Percentiles rank a stretch among this genome's conserved stretches.
phyloP scores from a whole-genome alignment of 2,113 vertebrate species.

The Ailurus styani region DNA sequence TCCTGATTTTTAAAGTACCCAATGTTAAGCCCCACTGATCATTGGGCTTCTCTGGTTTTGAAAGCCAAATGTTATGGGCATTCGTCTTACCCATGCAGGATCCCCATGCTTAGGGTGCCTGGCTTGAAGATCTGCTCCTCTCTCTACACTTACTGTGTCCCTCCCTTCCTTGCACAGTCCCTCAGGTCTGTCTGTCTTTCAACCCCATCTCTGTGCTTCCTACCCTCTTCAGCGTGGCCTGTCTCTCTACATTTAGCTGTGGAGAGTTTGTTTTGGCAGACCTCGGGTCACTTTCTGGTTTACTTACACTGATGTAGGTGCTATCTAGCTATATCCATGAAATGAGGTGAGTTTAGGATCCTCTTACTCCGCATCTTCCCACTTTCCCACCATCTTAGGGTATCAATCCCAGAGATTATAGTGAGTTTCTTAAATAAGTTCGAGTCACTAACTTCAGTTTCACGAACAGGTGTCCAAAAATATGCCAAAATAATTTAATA shows the following conservation, averaged over 20 bases:
- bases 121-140: background rate
- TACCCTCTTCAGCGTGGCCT: background rate
- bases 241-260: background rate
- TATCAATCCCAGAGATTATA: background rate
- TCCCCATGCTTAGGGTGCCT: background rate
- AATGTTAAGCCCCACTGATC: background rate
- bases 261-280: background rate
- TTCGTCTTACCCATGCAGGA: background rate
- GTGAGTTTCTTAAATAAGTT: constrained; percentile 23
- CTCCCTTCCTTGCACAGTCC: background rate
- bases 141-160: background rate
- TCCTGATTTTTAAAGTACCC: background rate
- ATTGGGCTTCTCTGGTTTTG: background rate
- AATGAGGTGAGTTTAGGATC: background rate
- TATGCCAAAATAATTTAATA: background rate
- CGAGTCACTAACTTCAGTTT: constrained; percentile 7
- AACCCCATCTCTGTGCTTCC: background rate
- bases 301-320: background rate
- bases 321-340: background rate
- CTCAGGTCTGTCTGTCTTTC: background rate
- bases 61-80: background rate
- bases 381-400: background rate
- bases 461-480: background rate
- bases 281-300: background rate
- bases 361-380: background rate